phyloP scores from a whole-genome alignment of 2,113 vertebrate genomes.

The Ovis canadensis region DNA sequence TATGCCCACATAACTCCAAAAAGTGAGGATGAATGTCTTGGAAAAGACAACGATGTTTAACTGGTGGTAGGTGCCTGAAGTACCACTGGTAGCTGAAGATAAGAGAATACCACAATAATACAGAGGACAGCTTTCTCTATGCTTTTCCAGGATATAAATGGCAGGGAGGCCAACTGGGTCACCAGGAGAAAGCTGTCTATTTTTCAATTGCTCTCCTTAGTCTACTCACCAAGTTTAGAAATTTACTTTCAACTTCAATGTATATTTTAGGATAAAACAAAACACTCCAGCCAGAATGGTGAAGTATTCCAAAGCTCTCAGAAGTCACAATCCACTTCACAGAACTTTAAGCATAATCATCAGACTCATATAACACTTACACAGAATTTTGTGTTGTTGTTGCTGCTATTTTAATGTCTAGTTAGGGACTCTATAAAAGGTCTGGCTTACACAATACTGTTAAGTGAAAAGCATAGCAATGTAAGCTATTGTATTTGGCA shows the following conservation, averaged over 20 bases:
- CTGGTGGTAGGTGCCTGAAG: too few species aligned
- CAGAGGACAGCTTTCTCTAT: background rate
- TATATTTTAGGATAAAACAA: conserved; percentile 14
- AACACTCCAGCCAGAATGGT: background rate
- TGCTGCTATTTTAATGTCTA: background rate
- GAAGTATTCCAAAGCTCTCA: background rate
- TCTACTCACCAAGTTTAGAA: background rate
- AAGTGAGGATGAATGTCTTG: background rate
- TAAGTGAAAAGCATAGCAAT: background rate
- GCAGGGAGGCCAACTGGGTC: background rate
- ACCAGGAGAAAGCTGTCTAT: background rate
- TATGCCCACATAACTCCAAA: background rate
- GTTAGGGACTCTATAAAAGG: background rate
- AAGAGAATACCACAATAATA: rapidly evolving
- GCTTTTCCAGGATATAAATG: background rate
- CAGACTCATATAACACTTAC: background rate
- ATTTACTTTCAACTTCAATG: background rate
- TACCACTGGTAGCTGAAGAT: background rate
- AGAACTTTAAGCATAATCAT: conserved; percentile 21
- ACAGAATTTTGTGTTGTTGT: background rate
- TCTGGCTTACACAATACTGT: background rate
- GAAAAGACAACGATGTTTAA: background rate
- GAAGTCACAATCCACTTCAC: background rate
- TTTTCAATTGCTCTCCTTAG: background rate
- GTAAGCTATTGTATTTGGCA: background rate